Evolutionary conservation across 2,113 vertebrate species (phyloP), one percentile per base, ranked within the genome.

Genomic region (Chloropsis hardwickii): DNA sequence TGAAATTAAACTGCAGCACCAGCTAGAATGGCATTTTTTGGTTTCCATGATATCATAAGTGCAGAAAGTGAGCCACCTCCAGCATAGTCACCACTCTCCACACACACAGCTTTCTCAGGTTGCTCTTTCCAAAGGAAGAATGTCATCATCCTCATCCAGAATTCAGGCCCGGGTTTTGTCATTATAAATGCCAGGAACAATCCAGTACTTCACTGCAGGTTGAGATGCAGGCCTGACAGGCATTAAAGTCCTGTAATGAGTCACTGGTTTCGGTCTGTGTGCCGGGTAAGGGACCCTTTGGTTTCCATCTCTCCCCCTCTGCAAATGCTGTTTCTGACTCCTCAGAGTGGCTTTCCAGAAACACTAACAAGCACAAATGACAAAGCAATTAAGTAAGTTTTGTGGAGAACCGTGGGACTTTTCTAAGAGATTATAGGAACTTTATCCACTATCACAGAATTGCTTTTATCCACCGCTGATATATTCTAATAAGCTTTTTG

Each of bases 401-500:
- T 74, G 56, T 88, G 64, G 67, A 94, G 51, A 94, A 92, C 62
- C 2, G 33, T 94, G 95, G 74, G 94, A 94, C 40, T 91, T 94
- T 82, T 40, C 78, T 77, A 12, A 65, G 70, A 58, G 91, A 94
- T 92, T 95, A 62, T 80, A 45, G 82, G 18, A 70, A 76, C 82
- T 91, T 87, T 70, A 87, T 82, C 89, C 91, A 19, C 37, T 72
- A 22, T 80, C 71, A 58, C 57, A 42, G 64, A 0, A 28, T 64
- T 95, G 79, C 48, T 95, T 92, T 91, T 73, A 91, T 89, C 65
- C 28, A 33, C 31, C 0, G 0, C 91, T 76, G 77, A 74, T 53
- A 23, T 22, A 72, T 28, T 48, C 53, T 91, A 91, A 92, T 87
- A 65, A 81, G 84, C 57, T 72, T 91, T 92, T 69, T 42, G 58